Evolutionary conservation across 2,888 invertebrate species (phyloP), one percentile per base, ranked within the genome.

Genomic region (Agonopterix heracliana): DNA sequence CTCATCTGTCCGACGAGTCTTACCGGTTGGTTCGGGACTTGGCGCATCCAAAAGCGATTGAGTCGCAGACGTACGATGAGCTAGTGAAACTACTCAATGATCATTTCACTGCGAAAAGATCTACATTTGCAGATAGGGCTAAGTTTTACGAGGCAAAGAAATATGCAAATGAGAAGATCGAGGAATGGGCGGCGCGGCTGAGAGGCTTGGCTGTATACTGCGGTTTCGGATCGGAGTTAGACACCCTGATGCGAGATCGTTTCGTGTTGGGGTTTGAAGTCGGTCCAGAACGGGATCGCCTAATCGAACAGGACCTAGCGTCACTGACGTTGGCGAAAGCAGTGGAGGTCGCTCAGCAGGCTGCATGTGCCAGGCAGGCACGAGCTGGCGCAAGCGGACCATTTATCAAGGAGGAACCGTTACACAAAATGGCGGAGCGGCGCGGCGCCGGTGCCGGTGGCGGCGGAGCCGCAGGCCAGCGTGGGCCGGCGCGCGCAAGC

Each of bases 131-230:
- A 1, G 57, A 62, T 8, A 49, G 52, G 26, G 52, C 51, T 8
- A 58, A 53, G 14, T 60, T 62, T 43, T 59, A 58, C 46, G 55
- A 50, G 34, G 58, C 60, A 10, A 50, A 13, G 0, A 51, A 45
- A 43, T n/a, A 14, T 0, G 45, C 43, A 36, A 49, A 44, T 9
- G 53, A 60, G 47, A 54, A 46, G 12, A 11, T 58, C 11, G 56
- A 54, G n/a, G n/a, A n/a, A n/a, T n/a, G n/a, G 12, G 10, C 44
- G n/a, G n/a, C 17, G 9, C 45, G 36, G 9, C 7, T 36, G 2
- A 5, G 13, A 4, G 9, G 34, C 1, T 10, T 44, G 9, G 26
- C 8, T 9, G 26, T 42, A 13, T 35, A 11, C 4, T 36, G 34
- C 13, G 35, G 9, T 14, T 40, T 41, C 41, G 41, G 11, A 2